A percentile compares a stretch with the other conserved stretches of the same genome.
phyloP scores from a whole-genome alignment of 2,113 vertebrate genomes.

The Ceyx melanurus region DNA sequence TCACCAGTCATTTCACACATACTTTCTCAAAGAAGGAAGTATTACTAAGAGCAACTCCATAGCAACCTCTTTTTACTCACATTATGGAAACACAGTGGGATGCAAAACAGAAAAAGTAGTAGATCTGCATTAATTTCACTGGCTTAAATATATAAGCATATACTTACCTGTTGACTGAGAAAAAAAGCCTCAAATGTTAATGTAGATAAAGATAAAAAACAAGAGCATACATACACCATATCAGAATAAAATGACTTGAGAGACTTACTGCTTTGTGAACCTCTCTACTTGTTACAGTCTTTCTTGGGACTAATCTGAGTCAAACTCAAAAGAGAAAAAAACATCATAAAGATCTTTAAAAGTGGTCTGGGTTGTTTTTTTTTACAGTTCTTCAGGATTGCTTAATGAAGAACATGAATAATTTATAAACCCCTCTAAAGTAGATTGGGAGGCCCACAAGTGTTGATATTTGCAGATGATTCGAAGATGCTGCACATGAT shows the following conservation, averaged over 20 bases:
- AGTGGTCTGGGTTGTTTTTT: fast-evolving
- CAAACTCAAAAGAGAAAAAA: not conserved
- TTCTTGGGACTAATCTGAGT: not conserved
- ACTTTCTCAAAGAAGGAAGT: not conserved
- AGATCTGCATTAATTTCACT: not conserved
- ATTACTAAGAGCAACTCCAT: not conserved
- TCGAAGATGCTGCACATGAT: not conserved
- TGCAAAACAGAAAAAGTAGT: not conserved
- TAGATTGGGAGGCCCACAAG: not conserved
- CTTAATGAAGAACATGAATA: not conserved
- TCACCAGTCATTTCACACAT: not conserved
- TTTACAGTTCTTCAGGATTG: not conserved
- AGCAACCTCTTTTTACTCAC: not conserved
- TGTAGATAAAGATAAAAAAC: not conserved
- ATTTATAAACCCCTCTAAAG: not conserved
- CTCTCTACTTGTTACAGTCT: not conserved
- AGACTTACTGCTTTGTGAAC: not conserved
- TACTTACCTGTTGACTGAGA: not conserved
- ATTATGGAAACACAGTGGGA: not conserved
- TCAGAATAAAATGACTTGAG: not conserved
- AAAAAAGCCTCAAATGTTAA: not conserved
- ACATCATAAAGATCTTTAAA: not conserved
- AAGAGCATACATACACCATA: not conserved
- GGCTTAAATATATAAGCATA: not conserved
- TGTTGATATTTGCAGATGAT: not conserved